A percentile compares a stretch with the other conserved stretches of the same genome.
These are phyloP conservation scores for Leptopilina myrica DNA, from an alignment of 2,888 invertebrate genomes.

Conservation along the genomic window DNA sequence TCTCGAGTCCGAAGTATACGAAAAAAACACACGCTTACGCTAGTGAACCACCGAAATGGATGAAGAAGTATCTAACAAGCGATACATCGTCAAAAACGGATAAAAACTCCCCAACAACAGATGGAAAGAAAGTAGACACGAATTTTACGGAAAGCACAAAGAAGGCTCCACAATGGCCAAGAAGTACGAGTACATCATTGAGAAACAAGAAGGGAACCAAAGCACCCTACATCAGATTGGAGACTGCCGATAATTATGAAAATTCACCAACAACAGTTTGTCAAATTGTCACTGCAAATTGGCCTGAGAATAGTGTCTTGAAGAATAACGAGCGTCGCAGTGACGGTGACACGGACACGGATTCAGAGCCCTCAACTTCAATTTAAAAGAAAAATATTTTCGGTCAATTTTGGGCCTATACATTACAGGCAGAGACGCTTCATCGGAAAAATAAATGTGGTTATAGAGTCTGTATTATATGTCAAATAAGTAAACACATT, in stretches of 20 bases:
- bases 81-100: constrained; percentile 57
- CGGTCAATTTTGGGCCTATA: constrained; percentile 19
- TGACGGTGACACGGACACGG: constrained; percentile 63
- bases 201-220: constrained; percentile 1
- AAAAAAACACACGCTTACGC: constrained; percentile 68
- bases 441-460: constrained; percentile 17
- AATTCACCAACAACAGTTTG: constrained; percentile 48
- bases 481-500: constrained; percentile 29
- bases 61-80: constrained; percentile 67
- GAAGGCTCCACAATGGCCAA: constrained; percentile 11
- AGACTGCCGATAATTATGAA: constrained; percentile 44
- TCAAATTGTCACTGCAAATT: constrained; percentile 47
- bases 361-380: constrained; percentile 72
- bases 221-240: constrained; percentile 50
- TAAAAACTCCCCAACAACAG: constrained; percentile 50
- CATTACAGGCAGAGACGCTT: neutral
- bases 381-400: constrained; percentile 60
- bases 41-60: constrained; percentile 71
- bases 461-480: constrained; percentile 33
- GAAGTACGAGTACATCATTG: constrained; percentile 43
- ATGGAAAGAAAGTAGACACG: constrained; percentile 45
- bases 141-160: constrained; percentile 46
- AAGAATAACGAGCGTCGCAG: constrained; percentile 33
- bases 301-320: constrained; percentile 24
- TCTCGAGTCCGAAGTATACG: constrained; percentile 67